Conservation (phyloP, 2,797 vertebrate species). For the Heliangelus exortis region DNA sequence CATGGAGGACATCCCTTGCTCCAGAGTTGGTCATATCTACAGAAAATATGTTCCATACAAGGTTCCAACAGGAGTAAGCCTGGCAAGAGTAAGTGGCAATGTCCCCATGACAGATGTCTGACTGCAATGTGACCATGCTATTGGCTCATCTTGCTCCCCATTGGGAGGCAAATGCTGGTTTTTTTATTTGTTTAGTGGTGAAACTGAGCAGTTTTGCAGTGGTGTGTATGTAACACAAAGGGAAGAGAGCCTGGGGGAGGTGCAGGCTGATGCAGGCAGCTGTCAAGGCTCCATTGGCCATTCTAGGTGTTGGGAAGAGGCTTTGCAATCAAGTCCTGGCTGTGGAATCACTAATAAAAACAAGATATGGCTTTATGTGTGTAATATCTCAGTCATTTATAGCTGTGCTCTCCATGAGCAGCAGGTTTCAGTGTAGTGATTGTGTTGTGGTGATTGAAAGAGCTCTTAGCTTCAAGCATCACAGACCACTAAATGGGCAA, state of each 20-base stretch:
- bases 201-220: background rate
- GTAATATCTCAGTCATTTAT: conserved; percentile 19
- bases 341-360: conserved; percentile 1
- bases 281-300: background rate
- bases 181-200: background rate
- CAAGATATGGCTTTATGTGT: conserved; percentile 17
- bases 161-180: background rate
- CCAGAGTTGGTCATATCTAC: conserved; percentile 97
- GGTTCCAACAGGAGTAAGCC: conserved; percentile 91
- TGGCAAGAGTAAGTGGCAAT: conserved; percentile 86
- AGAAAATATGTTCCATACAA: conserved; percentile 98
- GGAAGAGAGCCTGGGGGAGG: background rate
- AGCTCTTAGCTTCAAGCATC: conserved; percentile 47
- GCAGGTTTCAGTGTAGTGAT: background rate
- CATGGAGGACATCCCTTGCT: conserved; percentile 98
- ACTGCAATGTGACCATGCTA: fast-evolving
- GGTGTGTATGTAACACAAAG: background rate
- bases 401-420: conserved; percentile 26
- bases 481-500: conserved; percentile 32
- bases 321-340: background rate
- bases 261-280: background rate
- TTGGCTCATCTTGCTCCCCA: background rate
- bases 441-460: conserved; percentile 48
- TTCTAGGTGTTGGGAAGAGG: background rate
- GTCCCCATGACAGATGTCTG: background rate